Conservation (phyloP, 2,888 invertebrate genomes). For the Charanyca ferruginea region DNA sequence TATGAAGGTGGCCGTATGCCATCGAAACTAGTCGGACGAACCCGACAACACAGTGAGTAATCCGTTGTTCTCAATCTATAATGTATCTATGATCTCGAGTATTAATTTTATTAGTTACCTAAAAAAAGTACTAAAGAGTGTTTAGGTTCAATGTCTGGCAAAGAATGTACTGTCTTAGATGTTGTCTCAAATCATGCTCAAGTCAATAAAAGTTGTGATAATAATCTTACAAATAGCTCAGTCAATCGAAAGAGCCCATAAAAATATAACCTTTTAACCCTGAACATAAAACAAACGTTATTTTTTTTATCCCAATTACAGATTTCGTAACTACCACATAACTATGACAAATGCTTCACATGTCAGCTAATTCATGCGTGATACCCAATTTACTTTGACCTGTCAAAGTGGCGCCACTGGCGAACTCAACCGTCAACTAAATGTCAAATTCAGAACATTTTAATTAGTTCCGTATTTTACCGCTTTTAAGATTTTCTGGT, state of each 20-base stretch:
- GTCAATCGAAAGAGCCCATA: constrained; percentile 31
- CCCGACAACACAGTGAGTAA: too few relatives aligned
- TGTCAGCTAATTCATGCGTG: constrained; percentile 10
- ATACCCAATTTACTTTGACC: constrained; percentile 5
- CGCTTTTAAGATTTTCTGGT: constrained; percentile 12
- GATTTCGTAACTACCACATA: constrained; percentile 38
- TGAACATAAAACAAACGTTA: constrained; percentile 22
- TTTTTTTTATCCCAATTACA: constrained; percentile 41
- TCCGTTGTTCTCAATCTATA: too few relatives aligned
- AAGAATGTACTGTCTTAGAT: constrained; percentile 27
- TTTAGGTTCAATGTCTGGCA: too few relatives aligned
- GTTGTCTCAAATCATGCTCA: constrained; percentile 3
- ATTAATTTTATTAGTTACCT: too few relatives aligned
- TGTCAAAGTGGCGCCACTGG: constrained; percentile 33
- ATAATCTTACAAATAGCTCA: constrained; percentile 23
- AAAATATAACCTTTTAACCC: constrained; percentile 37
- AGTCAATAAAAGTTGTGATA: constrained; percentile 19
- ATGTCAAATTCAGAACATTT: constrained; percentile 28
- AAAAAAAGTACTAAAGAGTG: too few relatives aligned
- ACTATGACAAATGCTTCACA: constrained; percentile 44
- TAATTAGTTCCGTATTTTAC: constrained; percentile 27
- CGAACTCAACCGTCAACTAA: constrained; percentile 6
- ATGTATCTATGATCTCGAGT: too few relatives aligned
- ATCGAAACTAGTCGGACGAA: too few relatives aligned
- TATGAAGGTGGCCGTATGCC: too few relatives aligned